Base-by-base conservation (phyloP, 2,113 vertebrate species). In the Aptenodytes patagonicus region DNA sequence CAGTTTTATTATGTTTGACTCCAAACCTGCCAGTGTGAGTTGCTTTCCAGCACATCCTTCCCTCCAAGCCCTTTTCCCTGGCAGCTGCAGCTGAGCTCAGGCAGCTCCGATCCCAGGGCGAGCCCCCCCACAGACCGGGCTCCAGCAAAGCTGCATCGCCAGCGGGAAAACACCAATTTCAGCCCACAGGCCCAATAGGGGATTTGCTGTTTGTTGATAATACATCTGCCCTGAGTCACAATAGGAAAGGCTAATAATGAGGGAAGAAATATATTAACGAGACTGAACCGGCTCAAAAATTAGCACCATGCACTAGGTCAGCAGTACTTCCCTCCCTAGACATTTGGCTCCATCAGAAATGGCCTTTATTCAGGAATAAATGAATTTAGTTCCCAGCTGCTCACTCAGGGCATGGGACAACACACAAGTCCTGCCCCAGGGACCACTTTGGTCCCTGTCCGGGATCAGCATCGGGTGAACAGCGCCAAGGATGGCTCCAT, bases 1-100 rank as follows among this genome's bases (percentile, higher is more conserved):
- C 83, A 24, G 17, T 83, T 91, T 83, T 66, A 66, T 66, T 66
- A 46, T 51, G 71, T 93, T 83, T 82, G 70, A 79, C 69, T 91
- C 61, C 70, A 69, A 65, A 71, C 15, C 65, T 31, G 83, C 49
- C 79, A 81, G 58, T 1, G 22, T 13, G 54, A 81, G 42, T 1
- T 49, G 42, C 64, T 52, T 47, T 21, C 72, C 69, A 54, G 83
- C 54, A 9, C 8, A 38, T n/a, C 83, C 73, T 32, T 17, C 38
- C 31, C 47, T 44, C 75, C 49, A 19, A 54, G 47, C 29, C 72
- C n/a, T 54, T 26, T 44, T 20, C 57, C 51, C 49, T 1, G 2
- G 54, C 5, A 5, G 31, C 52, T 46, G 64, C 57, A 71, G 83
- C 46, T 34, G 78, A 60, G 77, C 65, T 51, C 47, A 13, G 81